These are phyloP conservation scores for Dioctria rufipes DNA, from an alignment of 2,888 invertebrate species.

Conservation along the genomic window DNA sequence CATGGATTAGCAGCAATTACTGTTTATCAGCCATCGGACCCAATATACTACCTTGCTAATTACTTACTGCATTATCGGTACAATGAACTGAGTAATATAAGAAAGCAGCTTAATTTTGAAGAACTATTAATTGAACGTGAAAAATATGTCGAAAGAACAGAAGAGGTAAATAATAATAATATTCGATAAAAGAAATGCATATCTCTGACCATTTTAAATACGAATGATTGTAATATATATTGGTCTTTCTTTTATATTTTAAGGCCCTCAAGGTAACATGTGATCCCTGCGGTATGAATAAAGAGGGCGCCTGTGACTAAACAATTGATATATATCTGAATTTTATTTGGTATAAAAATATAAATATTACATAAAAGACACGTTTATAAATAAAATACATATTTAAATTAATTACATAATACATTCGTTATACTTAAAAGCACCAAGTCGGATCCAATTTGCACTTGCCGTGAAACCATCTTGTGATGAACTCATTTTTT, in stretches of 20 bases:
- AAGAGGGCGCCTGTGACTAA: constrained; percentile 1
- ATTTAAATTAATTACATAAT: constrained; percentile 4
- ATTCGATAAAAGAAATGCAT: too few species aligned
- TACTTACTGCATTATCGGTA: constrained; percentile 59
- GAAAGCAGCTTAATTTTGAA: constrained; percentile 56
- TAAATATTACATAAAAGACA: constrained; percentile 13
- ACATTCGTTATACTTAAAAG: constrained; percentile 7
- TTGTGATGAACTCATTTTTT: constrained; percentile 81
- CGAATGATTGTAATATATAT: neutral
- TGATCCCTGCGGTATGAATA: neutral
- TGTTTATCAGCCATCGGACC: constrained; percentile 58
- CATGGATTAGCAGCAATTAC: constrained; percentile 58
- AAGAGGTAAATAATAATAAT: constrained; percentile 2
- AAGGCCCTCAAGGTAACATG: neutral
- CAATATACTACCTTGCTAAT: constrained; percentile 60
- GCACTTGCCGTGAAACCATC: constrained; percentile 95
- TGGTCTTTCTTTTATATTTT: neutral
- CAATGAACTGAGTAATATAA: constrained; percentile 52
- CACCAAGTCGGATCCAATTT: constrained; percentile 86
- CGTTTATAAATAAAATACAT: neutral
- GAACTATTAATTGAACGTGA: constrained; percentile 52
- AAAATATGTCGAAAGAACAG: neutral
- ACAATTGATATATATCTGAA: neutral
- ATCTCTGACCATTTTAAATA: too few species aligned
- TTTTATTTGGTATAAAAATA: neutral